Evolutionary conservation across 1,140 invertebrate genomes (phyloP), one percentile per base, ranked within the genome.

Genomic region (Thaumetopoea pityocampa): DNA sequence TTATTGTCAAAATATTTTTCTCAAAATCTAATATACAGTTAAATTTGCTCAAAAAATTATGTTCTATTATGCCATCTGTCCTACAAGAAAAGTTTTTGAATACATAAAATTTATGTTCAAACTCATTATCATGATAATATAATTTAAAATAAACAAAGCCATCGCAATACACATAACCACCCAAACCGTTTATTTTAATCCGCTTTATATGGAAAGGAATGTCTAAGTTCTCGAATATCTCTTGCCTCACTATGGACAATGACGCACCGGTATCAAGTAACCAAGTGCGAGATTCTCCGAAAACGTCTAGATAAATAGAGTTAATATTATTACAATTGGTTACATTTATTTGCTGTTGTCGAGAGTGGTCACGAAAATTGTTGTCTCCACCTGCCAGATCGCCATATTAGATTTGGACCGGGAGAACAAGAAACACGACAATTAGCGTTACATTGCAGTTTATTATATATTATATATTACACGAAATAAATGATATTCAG

Each of bases 201-300:
- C 11, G 4, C 14, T 35, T 35, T 8, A 12, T 29, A 20, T 40
- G 33, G 6, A 47, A 16, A 9, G 24, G 12, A 24, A 41, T 19
- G 17, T 43, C 27, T 18, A 5, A 6, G 7, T 23, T 12, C 4
- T 7, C 20, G 7, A 47, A n/a, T 8, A 3, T 10, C 1, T 47
- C 33, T 17, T 37, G 28, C 26, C 38, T 52, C 2, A 52, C 18
- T 4, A 26, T 40, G 3, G 32, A 46, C 12, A 54, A 4, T 6
- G 51, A 45, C 0, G 51, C 45, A 2, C 51, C 51, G 0, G 51
- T 49, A 22, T 54, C 51, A 15, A 54, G 15, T 41, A 49, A 49
- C 14, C 40, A 49, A 18, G 14, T 38, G 30, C 9, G 23, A 5
- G 9, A 8, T 4, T 10, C 23, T 2, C 11, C 4, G 8, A 8